Evolutionary conservation across 2,797 vertebrate genomes (phyloP), one percentile per base, ranked within the genome.

Genomic region (Parauchenoglanis ngamensis): DNA sequence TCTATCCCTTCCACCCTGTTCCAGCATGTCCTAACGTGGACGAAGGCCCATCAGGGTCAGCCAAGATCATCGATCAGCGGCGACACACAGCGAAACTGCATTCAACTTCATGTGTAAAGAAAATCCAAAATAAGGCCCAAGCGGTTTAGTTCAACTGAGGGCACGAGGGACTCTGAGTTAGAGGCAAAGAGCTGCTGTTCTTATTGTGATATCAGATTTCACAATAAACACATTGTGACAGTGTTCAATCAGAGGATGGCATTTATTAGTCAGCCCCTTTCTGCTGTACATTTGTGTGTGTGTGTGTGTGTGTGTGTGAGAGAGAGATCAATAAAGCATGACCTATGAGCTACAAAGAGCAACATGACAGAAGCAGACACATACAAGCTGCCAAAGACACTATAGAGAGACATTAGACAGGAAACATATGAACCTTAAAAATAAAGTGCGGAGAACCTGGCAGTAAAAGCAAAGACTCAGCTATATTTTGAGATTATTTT

Each of bases 41-140:
- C 52, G 68, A 77, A 67, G 70, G 85, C 84, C 87, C 68, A 77
- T 54, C 56, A n/a, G 78, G 79, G 59, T 86, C 61, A 84, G 85
- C 87, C 54, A 83, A 81, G 67, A 83, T 63, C 88, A 77, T 84
- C 67, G 63, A 84, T 86, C 21, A 88, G 83, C 19, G 31, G 28
- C 25, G 31, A 86, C 35, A 65, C 77, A 68, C 25, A 52, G 57
- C 57, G 68, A 86, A 82, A 86, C 59, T 23, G 35, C 72, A 89
- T 88, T 65, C 85, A 81, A 77, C 70, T 72, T 86, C 75, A n/a
- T 86, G 46, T 35, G 63, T 67, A 54, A 68, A 68, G 81, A 46
- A 63, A 44, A 6, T 44, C 56, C 57, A 61, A 25, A 44, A 21
- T 63, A 44, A 65, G 49, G 23, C 12, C 77, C 35, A 44, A 7